A percentile compares a stretch with the other conserved stretches of the same genome.
These are phyloP conservation scores for Panurus biarmicus DNA, from an alignment of 2,113 vertebrate genomes.

Conservation along the genomic window DNA sequence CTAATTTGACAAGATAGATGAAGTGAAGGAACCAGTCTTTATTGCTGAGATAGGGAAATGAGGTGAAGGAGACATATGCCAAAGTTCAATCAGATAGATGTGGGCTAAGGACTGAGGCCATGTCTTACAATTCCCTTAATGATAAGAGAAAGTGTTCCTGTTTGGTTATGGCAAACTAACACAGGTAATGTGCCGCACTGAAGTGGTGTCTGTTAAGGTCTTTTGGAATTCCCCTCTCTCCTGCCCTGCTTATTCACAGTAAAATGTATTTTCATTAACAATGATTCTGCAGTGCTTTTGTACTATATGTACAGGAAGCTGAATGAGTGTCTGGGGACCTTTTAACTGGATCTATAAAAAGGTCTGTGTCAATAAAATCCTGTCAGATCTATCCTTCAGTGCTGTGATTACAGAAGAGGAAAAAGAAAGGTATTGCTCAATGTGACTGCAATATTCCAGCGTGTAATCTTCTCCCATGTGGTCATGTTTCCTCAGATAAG, in stretches of 20 bases:
- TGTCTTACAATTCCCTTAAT: conserved; percentile 13
- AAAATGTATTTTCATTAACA: conserved; percentile 28
- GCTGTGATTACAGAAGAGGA: conserved; percentile 31
- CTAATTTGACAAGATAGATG: conserved; percentile 54
- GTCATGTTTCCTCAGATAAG: conserved; percentile 65
- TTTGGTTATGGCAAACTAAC: background rate
- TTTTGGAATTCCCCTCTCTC: background rate
- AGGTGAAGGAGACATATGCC: conserved; percentile 8
- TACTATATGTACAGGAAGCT: conserved; percentile 38
- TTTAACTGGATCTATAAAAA: conserved; percentile 64
- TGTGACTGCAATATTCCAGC: conserved; percentile 51
- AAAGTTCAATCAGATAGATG: conserved; percentile 32
- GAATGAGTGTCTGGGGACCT: conserved; percentile 54
- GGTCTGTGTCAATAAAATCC: conserved; percentile 58
- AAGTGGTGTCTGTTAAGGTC: background rate
- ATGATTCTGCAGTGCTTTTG: conserved; percentile 17
- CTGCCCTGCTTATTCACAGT: background rate
- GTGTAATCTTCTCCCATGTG: conserved; percentile 51
- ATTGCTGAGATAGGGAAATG: conserved; percentile 40
- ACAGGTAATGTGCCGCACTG: background rate
- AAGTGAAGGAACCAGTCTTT: conserved; percentile 48
- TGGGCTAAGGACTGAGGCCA: background rate
- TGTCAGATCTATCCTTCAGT: conserved; percentile 51
- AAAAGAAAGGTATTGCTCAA: conserved; percentile 49
- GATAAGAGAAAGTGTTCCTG: background rate